These are phyloP conservation scores for Labeo rohita DNA, from an alignment of 2,113 vertebrate genomes.

Conservation along the genomic window DNA sequence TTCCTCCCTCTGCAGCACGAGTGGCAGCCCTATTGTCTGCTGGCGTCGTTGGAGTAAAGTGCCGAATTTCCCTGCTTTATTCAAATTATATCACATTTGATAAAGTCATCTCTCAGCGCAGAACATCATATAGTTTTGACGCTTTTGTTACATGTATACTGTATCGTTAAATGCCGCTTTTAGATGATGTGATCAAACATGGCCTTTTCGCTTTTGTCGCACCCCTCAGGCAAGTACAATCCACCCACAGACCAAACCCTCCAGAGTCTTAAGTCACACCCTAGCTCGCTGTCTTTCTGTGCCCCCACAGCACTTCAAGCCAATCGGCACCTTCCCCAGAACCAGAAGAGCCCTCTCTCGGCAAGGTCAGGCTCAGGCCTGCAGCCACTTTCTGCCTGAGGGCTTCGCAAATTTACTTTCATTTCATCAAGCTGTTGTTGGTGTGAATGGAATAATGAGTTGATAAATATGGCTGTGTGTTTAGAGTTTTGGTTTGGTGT, in stretches of 20 bases:
- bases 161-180: not conserved
- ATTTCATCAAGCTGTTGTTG: slow-evolving; percentile 35
- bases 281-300: not conserved
- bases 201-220: slow-evolving; percentile 13
- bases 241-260: not conserved
- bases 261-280: slow-evolving; percentile 4
- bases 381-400: slow-evolving; percentile 22
- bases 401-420: slow-evolving; percentile 17
- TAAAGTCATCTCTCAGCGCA: slow-evolving; percentile 14
- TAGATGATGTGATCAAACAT: not conserved
- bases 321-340: not conserved
- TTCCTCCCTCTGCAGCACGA: slow-evolving; percentile 19
- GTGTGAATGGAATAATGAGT: slow-evolving; percentile 3
- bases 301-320: not conserved
- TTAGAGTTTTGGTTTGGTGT: not conserved
- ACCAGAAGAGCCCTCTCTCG: slow-evolving; percentile 7
- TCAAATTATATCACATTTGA: slow-evolving; percentile 29
- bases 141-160: slow-evolving; percentile 2
- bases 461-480: not conserved
- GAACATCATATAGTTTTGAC: slow-evolving; percentile 25
- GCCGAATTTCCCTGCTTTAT: slow-evolving; percentile 6
- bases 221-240: slow-evolving; percentile 29
- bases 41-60: slow-evolving; percentile 1
- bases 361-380: slow-evolving; percentile 42
- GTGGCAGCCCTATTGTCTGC: slow-evolving; percentile 36